Evolutionary conservation across 2,797 vertebrate genomes (phyloP), one percentile per base, ranked within the genome.

Genomic region (Philypnodon macrostomus): DNA sequence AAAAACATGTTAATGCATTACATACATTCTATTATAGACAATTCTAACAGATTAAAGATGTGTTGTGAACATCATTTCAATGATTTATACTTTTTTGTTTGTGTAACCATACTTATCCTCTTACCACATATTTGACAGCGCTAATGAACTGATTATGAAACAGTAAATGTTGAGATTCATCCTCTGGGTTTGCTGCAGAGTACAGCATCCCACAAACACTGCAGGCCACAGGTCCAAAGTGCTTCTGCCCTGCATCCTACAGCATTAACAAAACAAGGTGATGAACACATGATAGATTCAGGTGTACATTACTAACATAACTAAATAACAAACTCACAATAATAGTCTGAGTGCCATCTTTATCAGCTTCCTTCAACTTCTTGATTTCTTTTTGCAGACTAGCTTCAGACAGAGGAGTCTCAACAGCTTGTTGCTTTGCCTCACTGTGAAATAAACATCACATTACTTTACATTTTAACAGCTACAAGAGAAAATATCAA

Each of bases 101-200:
- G 33, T 36, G 35, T 32, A 16, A 1, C 7, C 5, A 45, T n/a
- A 24, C 49, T 41, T 29, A 10, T 30, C 24, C 14, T 81, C 93
- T 93, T 91, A 99, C 97, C 95, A 98, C 95, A 8, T 98, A 99
- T 93, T 91, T 96, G 63, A 99, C 95, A 56, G 97, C 96, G 60
- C 97, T 97, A 89, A 97, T 92, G 80, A 99, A 99, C 85, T 97
- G 96, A 84, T 96, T 98, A 87, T 99, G 97, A 77, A 98, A 99
- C 23, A 97, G 91, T 30, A 99, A 82, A 79, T 99, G 97, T 31
- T 98, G 97, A 17, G 96, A 93, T 86, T 98, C 96, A 63, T 99
- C 97, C 67, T 99, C 97, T 1, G 95, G 91, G 81, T 94, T 96
- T 77, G 94, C 92, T 27, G 93, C 92, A 11, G 96, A 94, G 56